Conservation (phyloP, 2,888 invertebrate species). For the Polyommatus icarus region DNA sequence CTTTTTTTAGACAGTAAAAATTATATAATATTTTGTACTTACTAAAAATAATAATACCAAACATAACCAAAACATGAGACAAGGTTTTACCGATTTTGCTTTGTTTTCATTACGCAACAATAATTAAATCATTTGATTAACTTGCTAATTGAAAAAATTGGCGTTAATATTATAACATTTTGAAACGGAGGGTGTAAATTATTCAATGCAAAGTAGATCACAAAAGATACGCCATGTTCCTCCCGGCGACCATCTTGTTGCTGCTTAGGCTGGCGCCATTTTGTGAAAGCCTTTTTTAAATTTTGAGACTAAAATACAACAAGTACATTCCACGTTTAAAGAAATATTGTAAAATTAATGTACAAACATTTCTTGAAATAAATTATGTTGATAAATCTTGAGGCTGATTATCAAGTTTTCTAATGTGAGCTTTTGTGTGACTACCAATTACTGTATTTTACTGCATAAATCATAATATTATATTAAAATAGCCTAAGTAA, state of each 20-base stretch:
- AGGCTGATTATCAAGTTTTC: too few relatives aligned
- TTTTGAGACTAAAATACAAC: too few relatives aligned
- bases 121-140: neutral
- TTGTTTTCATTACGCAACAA: neutral
- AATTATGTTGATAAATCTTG: too few relatives aligned
- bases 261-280: neutral
- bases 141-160: neutral
- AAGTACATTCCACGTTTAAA: too few relatives aligned
- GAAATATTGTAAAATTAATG: too few relatives aligned
- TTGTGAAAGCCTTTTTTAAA: neutral
- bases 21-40: neutral
- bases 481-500: too few relatives aligned
- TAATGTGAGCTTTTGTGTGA: too few relatives aligned
- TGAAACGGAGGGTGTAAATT: constrained; percentile 4
- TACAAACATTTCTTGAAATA: too few relatives aligned
- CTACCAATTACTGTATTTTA: too few relatives aligned
- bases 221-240: neutral
- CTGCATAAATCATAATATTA: too few relatives aligned
- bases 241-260: neutral
- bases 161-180: neutral
- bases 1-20: too few relatives aligned
- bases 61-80: neutral
- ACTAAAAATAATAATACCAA: neutral
- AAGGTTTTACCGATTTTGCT: neutral
- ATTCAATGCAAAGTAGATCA: neutral